Evolutionary conservation across 2,113 vertebrate genomes (phyloP).

Genomic region (Sturnira hondurensis): DNA sequence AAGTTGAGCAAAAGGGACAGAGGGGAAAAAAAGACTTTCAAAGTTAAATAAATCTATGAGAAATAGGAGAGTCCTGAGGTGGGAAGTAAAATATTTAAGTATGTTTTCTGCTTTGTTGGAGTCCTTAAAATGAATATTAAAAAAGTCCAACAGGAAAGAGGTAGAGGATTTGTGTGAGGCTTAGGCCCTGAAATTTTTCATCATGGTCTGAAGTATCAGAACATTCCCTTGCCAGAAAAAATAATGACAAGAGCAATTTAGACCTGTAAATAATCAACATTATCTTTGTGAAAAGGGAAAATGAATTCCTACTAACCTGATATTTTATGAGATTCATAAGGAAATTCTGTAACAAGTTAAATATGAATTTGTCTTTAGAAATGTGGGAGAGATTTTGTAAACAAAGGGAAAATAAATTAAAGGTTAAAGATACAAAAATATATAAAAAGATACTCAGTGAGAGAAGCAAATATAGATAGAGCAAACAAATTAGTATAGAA

Average conservation of each 20-base stretch:
- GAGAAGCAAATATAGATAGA: neutral
- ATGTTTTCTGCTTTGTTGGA: neutral
- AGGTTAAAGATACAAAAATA: neutral
- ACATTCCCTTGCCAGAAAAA: constrained; percentile 16
- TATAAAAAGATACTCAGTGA: neutral
- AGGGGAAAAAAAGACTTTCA: too few species aligned
- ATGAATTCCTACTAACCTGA: neutral
- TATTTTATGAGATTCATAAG: constrained; percentile 37
- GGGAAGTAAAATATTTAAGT: neutral
- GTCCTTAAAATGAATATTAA: neutral
- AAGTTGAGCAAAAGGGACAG: too few species aligned
- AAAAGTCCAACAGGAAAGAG: neutral
- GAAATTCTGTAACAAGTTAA: neutral
- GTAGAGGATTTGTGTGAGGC: neutral
- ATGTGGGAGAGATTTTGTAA: neutral
- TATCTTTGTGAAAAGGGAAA: neutral
- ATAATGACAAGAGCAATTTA: constrained; percentile 53
- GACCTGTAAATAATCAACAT: constrained; percentile 13
- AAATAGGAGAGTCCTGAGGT: neutral
- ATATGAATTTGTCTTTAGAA: neutral
- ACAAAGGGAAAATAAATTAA: neutral
- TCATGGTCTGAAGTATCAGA: constrained; percentile 11
- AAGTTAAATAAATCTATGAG: neutral
- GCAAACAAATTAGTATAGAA: neutral
- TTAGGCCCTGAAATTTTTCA: constrained; percentile 42